Base-by-base conservation (phyloP, 2,113 vertebrate genomes). In the Notiomystis cincta region DNA sequence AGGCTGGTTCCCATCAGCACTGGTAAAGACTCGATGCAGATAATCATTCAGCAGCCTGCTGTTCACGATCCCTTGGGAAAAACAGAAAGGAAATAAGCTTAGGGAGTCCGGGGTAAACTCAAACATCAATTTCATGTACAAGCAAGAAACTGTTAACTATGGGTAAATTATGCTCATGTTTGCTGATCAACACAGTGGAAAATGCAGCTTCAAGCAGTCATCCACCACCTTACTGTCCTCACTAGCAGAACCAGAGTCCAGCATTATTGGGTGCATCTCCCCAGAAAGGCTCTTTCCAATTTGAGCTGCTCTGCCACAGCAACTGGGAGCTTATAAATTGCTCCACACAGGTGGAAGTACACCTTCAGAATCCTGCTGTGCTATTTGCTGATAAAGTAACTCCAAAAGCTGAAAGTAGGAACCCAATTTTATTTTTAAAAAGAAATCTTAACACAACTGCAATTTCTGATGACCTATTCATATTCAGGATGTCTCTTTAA, bases 31-130 rank as follows among this genome's bases (percentile, higher is more conserved):
- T 3, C 98, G 98, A 53, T 99, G 98, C 60, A 99, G 98, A 88
- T 99, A 99, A 96, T 99, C 98, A 73, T 98, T 98, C 95, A 99
- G 97, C 65, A 99, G 95, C 95, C 98, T 99, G 97, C 99, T 99
- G 15, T 98, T 99, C 64, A 99, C 99, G 1, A 99, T 99, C 53
- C 99, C 99, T 99, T 91, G 70, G 69, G 91, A 57, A 80, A 79
- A 94, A 67, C 33, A 97, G 77, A 82, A 60, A 53, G 45, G 48
- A 96, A 80, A 60, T 12, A 28, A 89, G 37, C 10, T 86, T 60
- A 82, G 22, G 35, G 80, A 89, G 47, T 35, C 38, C 14, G 7
- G 20, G 20, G 24, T 40, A 67, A 78, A 87, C 7, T 37, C 64
- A 35, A 82, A 80, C 22, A 21, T 18, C 30, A n/a, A 71, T 56